These are phyloP conservation scores for Pogonocherus hispidulus DNA, from an alignment of 2,888 invertebrate species.

Conservation along the genomic window DNA sequence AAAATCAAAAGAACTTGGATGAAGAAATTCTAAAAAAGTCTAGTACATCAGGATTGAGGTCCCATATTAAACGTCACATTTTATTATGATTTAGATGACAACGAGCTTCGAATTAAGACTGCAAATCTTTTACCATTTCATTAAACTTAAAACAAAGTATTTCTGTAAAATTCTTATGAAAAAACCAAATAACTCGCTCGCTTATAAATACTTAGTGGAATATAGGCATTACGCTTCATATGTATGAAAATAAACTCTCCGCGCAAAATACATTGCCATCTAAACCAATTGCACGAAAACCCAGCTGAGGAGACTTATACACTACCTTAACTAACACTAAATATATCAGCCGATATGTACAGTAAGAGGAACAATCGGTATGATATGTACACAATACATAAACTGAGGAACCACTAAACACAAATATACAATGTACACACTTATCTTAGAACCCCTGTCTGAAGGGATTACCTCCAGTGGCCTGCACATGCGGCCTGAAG, in stretches of 20 bases:
- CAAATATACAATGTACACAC: slow-evolving; percentile 48
- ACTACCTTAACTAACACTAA: slow-evolving; percentile 30
- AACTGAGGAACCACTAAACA: slow-evolving; percentile 39
- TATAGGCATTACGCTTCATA: too few species aligned
- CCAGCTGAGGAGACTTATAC: neutral
- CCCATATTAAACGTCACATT: too few species aligned
- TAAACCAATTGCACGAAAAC: slow-evolving; percentile 7
- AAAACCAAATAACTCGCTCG: too few species aligned
- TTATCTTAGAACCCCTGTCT: slow-evolving; percentile 79
- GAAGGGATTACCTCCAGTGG: slow-evolving; percentile 62
- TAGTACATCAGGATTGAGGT: too few species aligned
- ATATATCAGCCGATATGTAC: slow-evolving; percentile 57
- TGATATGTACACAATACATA: slow-evolving; percentile 62
- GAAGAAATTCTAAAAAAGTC: too few species aligned
- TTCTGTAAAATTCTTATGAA: too few species aligned
- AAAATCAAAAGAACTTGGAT: too few species aligned
- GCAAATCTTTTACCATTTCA: too few species aligned
- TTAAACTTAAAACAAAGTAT: too few species aligned
- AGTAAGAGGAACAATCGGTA: slow-evolving; percentile 63
- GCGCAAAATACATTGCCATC: slow-evolving; percentile 13
- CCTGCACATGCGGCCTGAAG: slow-evolving; percentile 56
- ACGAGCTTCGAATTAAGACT: too few species aligned
- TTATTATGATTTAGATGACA: slow-evolving; percentile 23
- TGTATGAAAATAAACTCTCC: too few species aligned
- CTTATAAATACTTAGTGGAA: too few species aligned